These are phyloP conservation scores for Craseonycteris thonglongyai DNA, from an alignment of 2,113 vertebrate genomes.

Conservation along the genomic window DNA sequence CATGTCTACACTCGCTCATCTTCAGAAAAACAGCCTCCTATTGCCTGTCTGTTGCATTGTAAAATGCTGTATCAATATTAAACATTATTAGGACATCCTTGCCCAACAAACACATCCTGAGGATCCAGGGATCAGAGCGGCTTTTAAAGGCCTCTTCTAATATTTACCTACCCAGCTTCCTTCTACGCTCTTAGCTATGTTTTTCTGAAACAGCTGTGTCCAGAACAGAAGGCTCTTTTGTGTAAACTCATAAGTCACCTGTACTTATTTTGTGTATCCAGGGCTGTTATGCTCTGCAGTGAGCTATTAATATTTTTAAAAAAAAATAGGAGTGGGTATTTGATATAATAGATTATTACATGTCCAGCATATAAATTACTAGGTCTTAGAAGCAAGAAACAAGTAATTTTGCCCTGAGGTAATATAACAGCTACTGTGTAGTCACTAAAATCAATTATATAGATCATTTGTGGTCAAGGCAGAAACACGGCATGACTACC, in stretches of 20 bases:
- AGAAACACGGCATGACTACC: neutral
- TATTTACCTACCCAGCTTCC: conserved; percentile 60
- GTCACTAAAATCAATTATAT: conserved; percentile 57
- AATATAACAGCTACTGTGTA: conserved; percentile 36
- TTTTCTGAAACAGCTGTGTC: conserved; percentile 57
- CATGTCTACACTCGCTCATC: neutral
- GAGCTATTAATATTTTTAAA: conserved; percentile 17
- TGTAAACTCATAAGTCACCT: conserved; percentile 65
- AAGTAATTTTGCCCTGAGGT: conserved; percentile 53
- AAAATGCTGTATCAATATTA: conserved; percentile 54
- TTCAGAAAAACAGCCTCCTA: neutral
- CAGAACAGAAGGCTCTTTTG: conserved; percentile 53
- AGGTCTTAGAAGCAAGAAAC: conserved; percentile 54
- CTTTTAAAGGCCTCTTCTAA: conserved; percentile 63
- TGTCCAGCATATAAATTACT: conserved; percentile 51
- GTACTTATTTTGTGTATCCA: conserved; percentile 55
- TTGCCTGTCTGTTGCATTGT: conserved; percentile 29
- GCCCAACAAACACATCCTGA: conserved; percentile 44
- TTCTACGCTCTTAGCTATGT: conserved; percentile 47
- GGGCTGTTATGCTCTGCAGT: conserved; percentile 5
- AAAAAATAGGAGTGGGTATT: conserved; percentile 44
- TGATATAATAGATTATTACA: conserved; percentile 34
- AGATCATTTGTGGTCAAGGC: conserved; percentile 50
- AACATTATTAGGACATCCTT: conserved; percentile 46
- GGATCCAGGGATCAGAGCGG: conserved; percentile 24